phyloP scores from a whole-genome alignment of 2,113 vertebrate species.

The Python bivittatus region DNA sequence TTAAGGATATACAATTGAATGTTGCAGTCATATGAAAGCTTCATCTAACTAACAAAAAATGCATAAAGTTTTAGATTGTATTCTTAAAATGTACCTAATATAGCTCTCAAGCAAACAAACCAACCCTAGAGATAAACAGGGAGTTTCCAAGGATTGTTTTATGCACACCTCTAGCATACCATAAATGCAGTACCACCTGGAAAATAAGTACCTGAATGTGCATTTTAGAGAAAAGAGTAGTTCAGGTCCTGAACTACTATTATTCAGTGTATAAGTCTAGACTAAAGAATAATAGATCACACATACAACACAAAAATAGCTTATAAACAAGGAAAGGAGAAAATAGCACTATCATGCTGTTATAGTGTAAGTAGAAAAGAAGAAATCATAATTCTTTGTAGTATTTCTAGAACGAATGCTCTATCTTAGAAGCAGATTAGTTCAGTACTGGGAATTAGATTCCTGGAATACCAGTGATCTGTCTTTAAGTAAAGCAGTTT shows the following conservation, averaged over 20 bases:
- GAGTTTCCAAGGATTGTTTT: not conserved
- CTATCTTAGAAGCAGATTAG: not conserved
- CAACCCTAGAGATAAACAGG: not conserved
- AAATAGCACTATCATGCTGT: not conserved
- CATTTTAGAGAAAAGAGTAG: slow-evolving; percentile 20
- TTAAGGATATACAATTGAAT: not conserved
- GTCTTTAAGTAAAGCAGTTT: not conserved
- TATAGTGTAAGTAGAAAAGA: not conserved
- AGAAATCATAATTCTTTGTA: not conserved
- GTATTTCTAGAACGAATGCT: not conserved
- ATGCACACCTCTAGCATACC: not conserved
- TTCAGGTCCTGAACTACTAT: not conserved
- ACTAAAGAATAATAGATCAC: slow-evolving; percentile 17
- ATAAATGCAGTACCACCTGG: not conserved
- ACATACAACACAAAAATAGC: not conserved
- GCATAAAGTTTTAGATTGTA: not conserved
- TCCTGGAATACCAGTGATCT: not conserved
- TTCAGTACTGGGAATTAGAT: not conserved
- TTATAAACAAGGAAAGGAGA: slow-evolving; percentile 1
- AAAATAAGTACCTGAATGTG: not conserved
- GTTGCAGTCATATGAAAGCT: not conserved
- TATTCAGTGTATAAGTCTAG: slow-evolving; percentile 10
- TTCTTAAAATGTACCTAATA: not conserved
- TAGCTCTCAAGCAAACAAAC: not conserved
- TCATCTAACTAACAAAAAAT: not conserved